Percentiles rank a stretch among this genome's conserved stretches.
phyloP scores from a whole-genome alignment of 2,113 vertebrate genomes.

The Paradoxurus hermaphroditus region DNA sequence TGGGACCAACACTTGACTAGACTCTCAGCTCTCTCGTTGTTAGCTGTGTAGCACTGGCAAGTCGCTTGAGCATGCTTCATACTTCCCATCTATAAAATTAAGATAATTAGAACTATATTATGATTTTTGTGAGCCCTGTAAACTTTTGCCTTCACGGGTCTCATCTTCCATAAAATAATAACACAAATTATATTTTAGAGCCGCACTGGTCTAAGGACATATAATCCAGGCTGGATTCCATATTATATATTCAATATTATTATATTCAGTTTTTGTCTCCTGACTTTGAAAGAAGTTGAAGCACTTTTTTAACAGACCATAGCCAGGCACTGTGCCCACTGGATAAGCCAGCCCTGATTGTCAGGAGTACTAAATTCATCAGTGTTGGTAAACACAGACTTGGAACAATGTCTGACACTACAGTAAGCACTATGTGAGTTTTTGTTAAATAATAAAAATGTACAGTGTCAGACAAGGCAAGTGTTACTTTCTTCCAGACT shows the following conservation, averaged over 20 bases:
- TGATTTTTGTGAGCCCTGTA: neutral
- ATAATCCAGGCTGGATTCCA: neutral
- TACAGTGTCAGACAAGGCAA: neutral
- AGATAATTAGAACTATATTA: neutral
- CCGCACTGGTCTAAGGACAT: neutral
- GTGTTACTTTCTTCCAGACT: neutral
- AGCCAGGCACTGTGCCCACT: neutral
- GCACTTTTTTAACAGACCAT: neutral
- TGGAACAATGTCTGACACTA: neutral
- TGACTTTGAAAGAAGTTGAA: conserved; percentile 26
- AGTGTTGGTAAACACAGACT: neutral
- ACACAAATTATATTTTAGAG: neutral
- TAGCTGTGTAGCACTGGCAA: neutral
- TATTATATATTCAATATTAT: neutral
- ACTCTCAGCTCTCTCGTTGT: neutral
- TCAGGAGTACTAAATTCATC: neutral
- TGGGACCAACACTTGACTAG: neutral
- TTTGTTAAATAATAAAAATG: conserved; percentile 17
- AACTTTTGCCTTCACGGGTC: neutral
- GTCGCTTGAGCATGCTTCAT: neutral
- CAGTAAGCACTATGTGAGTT: neutral
- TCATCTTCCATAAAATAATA: conserved; percentile 12
- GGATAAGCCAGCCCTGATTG: neutral
- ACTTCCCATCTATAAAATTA: neutral
- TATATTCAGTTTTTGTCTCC: neutral